A percentile compares a stretch with the other conserved stretches of the same genome.
Conservation (phyloP, 2,888 invertebrate species). For the Lomographa bimaculata region DNA sequence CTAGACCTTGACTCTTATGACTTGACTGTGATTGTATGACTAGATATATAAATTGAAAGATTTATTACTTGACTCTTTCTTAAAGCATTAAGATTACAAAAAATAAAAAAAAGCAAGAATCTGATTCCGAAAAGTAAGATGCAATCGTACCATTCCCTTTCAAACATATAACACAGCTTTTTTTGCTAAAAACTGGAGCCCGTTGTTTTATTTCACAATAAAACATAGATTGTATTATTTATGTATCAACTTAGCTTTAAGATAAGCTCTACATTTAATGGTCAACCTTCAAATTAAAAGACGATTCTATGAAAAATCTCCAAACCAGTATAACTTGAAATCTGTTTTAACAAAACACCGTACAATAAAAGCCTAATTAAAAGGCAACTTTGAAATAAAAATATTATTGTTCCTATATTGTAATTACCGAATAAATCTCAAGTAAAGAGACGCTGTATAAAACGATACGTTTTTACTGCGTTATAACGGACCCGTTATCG, state of each 20-base stretch:
- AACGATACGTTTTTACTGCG: slow-evolving; percentile 21
- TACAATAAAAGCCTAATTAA: slow-evolving; percentile 22
- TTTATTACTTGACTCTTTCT: too few species aligned
- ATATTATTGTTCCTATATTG: slow-evolving; percentile 20
- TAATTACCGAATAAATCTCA: slow-evolving; percentile 30
- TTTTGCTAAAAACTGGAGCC: too few species aligned
- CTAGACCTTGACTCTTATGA: too few species aligned
- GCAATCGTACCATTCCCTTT: too few species aligned
- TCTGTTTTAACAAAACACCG: slow-evolving; percentile 11
- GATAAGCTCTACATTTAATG: slow-evolving; percentile 5
- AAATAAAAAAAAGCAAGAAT: too few species aligned
- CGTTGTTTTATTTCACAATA: too few species aligned
- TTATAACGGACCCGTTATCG: slow-evolving; percentile 9
- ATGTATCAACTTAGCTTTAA: slow-evolving; percentile 2
- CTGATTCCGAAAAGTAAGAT: too few species aligned
- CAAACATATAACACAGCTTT: too few species aligned
- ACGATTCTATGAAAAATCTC: neutral
- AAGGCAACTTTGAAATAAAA: slow-evolving; percentile 13
- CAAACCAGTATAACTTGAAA: slow-evolving; percentile 12
- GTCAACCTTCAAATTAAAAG: too few species aligned
- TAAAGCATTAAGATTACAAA: too few species aligned
- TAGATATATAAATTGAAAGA: too few species aligned
- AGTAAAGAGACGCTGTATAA: slow-evolving; percentile 15
- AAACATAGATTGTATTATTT: slow-evolving; percentile 5
- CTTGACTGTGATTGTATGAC: too few species aligned